Conservation (phyloP, 1,140 invertebrate genomes). For the Drosophila orena region DNA sequence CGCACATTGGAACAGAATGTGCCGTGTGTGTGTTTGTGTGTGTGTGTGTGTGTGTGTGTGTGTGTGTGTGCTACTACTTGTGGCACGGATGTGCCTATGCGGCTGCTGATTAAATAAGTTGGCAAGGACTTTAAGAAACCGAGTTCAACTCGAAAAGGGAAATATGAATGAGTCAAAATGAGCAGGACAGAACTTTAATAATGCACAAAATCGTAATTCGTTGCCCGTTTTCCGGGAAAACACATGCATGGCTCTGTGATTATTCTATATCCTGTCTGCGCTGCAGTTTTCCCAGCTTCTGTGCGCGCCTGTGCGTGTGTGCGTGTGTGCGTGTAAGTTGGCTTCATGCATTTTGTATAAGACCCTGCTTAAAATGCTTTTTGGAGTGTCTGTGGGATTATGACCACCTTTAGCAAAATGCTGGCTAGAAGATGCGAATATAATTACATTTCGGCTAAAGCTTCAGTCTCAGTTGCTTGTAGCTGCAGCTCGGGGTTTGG, state of each 20-base stretch:
- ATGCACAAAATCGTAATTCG: slow-evolving; percentile 27
- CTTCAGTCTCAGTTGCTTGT: slow-evolving; percentile 1
- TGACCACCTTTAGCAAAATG: slow-evolving; percentile 36
- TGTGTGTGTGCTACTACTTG: background rate
- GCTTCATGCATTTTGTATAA: slow-evolving; percentile 57
- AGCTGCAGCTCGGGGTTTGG: slow-evolving; percentile 4
- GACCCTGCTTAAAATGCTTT: slow-evolving; percentile 56
- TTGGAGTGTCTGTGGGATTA: slow-evolving; percentile 51
- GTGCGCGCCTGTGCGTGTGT: background rate
- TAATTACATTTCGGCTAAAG: slow-evolving; percentile 55
- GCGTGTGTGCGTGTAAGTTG: slow-evolving; percentile 24
- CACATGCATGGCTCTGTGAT: slow-evolving; percentile 17
- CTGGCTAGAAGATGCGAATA: slow-evolving; percentile 25
- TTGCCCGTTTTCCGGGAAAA: slow-evolving; percentile 10
- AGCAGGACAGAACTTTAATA: background rate
- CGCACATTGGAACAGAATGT: slow-evolving; percentile 29
- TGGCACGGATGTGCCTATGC: slow-evolving; percentile 43
- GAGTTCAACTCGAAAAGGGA: slow-evolving; percentile 7
- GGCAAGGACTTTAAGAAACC: slow-evolving; percentile 18
- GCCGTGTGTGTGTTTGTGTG: too few species aligned
- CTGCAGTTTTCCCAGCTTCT: background rate
- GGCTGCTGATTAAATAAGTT: slow-evolving; percentile 54
- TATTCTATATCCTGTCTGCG: slow-evolving; percentile 6
- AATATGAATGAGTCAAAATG: background rate
- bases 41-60: too few species aligned